A percentile compares a stretch with the other conserved stretches of the same genome.
phyloP scores from a whole-genome alignment of 2,888 invertebrate species.

The Xestobium rufovillosum region DNA sequence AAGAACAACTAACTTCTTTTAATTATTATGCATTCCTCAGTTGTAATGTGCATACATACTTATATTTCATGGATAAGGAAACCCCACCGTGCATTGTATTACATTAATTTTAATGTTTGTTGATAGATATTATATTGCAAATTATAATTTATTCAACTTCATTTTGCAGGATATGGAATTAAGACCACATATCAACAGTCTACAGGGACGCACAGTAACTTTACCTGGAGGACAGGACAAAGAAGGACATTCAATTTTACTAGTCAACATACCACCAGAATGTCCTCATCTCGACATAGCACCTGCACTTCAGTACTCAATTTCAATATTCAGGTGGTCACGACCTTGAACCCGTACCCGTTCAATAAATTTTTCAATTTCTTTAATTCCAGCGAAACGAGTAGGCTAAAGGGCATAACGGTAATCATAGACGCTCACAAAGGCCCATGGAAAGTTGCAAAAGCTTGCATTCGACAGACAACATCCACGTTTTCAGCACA shows the following conservation, averaged over 20 bases:
- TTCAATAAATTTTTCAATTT: no score
- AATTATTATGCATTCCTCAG: no score
- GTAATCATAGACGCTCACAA: constrained; percentile 58
- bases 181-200: constrained; percentile 40
- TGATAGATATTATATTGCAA: no score
- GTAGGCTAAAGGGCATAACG: constrained; percentile 49
- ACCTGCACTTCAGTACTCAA: constrained; percentile 45
- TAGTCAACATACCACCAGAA: constrained; percentile 54
- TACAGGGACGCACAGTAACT: constrained; percentile 53
- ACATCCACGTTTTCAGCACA: constrained; percentile 42
- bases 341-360: no score
- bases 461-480: constrained; percentile 53
- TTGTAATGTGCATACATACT: no score
- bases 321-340: constrained; percentile 53
- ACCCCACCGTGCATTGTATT: no score
- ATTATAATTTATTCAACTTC: no score
- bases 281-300: constrained; percentile 44
- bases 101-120: no score
- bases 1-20: no score
- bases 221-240: constrained; percentile 61
- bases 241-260: constrained; percentile 55
- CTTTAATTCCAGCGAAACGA: constrained; percentile 43
- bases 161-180: constrained; percentile 45
- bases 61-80: no score
- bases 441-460: constrained; percentile 55